Evolutionary conservation across 2,113 vertebrate species (phyloP), one percentile per base, ranked within the genome.

Genomic region (Halcyon malimbica): DNA sequence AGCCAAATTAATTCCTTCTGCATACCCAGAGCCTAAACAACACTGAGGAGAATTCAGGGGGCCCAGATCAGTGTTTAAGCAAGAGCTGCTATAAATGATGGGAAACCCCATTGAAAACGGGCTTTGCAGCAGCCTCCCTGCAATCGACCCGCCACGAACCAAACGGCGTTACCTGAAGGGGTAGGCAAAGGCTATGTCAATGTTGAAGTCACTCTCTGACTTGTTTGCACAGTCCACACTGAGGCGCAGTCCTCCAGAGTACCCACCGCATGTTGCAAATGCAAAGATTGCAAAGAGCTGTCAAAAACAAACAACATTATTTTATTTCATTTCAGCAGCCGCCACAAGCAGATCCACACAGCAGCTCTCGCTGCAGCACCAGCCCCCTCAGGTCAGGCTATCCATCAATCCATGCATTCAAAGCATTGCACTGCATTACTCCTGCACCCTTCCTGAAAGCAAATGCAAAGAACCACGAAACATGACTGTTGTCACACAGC

Each of bases 201-300:
- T 98, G 98, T 98, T 99, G 97, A 99, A 98, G 98, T 99, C 98
- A 98, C 99, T 99, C 97, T 99, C 98, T 18, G 99, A 98, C 98
- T 98, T 99, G 98, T 99, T 99, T 97, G 98, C 97, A 83, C 99
- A 99, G 98, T 99, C 99, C 98, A 99, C 99, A 87, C 99, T 99
- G 95, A 99, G 98, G 97, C 98, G 98, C 97, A 99, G 98, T 97
- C 98, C 99, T 95, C 99, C 99, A 24, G 99, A 99, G 98, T 99
- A 99, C 93, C 99, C 99, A 74, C 99, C 99, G 92, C 99, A 99
- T 99, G 99, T 99, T 96, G 99, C 99, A 98, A 99, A 99, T 51
- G 99, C 99, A 99, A 99, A 99, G 98, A 99, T 99, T 96, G 99
- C 98, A 99, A 99, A 99, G 97, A 99, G 98, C 99, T 99, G 98